Evolutionary conservation across 30 jellyfish, hydroid and myxozoan genomes (phyloP).

Genomic region (Hydractinia echinata): DNA sequence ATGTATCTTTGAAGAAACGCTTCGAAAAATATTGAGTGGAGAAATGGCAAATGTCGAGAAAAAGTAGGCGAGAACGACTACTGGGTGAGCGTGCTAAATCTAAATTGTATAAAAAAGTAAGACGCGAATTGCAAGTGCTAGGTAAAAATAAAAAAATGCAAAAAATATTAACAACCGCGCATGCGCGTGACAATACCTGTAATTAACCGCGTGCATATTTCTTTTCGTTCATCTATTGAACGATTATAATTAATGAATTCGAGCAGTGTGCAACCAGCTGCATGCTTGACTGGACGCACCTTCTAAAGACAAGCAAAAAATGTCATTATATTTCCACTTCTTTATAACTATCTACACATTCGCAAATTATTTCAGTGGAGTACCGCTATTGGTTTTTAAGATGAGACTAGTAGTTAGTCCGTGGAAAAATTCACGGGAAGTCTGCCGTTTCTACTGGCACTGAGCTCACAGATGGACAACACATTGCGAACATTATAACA

Average conservation of each 20-base stretch:
- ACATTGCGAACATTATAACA: no score
- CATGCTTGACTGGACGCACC: conserved; percentile 69
- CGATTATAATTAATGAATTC: conserved; percentile 50
- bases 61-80: conserved; percentile 58
- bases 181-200: conserved; percentile 5
- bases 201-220: conserved; percentile 50
- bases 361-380: neutral
- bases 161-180: neutral
- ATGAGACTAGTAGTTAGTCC: no score
- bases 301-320: conserved; percentile 41
- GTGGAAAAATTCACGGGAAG: no score
- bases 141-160: neutral
- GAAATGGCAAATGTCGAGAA: conserved; percentile 53
- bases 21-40: conserved; percentile 69
- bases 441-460: no score
- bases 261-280: conserved; percentile 72
- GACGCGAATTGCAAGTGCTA: neutral
- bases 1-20: conserved; percentile 64
- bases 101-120: neutral
- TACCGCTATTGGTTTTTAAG: neutral
- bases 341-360: no score
- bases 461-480: no score
- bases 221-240: conserved; percentile 58
- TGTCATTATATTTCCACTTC: neutral
- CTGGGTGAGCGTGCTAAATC: conserved; percentile 40